These are phyloP conservation scores for Hydropsyche betteni DNA, from an alignment of 2,888 invertebrate species.

Conservation along the genomic window DNA sequence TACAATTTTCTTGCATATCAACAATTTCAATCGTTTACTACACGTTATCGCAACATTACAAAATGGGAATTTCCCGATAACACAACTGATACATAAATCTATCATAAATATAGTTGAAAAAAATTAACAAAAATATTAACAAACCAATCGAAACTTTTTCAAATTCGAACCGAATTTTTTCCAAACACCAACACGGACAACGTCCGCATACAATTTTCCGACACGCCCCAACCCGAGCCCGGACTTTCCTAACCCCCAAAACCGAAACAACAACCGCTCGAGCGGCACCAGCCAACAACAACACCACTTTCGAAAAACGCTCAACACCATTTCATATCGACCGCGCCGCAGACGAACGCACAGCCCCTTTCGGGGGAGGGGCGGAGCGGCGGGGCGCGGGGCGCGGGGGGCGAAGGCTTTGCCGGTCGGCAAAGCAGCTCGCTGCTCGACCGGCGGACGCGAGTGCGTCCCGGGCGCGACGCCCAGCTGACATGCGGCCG, in stretches of 20 bases:
- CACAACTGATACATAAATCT: no score
- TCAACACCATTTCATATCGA: constrained; percentile 45
- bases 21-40: no score
- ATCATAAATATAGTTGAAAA: no score
- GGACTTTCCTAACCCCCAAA: neutral
- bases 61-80: no score
- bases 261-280: neutral
- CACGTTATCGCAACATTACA: no score
- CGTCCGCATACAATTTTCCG: no score
- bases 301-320: neutral
- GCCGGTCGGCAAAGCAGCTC: constrained; percentile 44
- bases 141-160: no score
- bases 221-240: neutral
- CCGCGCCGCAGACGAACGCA: constrained; percentile 36
- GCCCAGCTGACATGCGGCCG: constrained; percentile 59
- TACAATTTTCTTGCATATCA: neutral
- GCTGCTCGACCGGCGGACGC: constrained; percentile 62
- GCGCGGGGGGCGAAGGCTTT: constrained; percentile 41
- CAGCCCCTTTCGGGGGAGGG: neutral
- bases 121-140: no score
- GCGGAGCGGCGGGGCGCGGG: constrained; percentile 9
- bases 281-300: neutral
- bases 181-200: no score
- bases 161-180: no score
- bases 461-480: constrained; percentile 54